Conservation (phyloP, 2,113 vertebrate species). For the Nannobrachium achirus region DNA sequence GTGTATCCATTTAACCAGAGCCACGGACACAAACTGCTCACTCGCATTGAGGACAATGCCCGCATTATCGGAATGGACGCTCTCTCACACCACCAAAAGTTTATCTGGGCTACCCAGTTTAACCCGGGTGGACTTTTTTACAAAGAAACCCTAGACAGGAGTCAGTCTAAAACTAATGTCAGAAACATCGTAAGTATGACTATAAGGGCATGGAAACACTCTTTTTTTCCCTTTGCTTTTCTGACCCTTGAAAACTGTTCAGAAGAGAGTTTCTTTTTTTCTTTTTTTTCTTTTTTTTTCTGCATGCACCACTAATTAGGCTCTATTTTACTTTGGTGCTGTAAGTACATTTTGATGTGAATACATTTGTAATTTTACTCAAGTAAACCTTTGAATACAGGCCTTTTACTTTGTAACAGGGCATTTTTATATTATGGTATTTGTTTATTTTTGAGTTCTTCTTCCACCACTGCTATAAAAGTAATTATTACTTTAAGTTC, state of each 20-base stretch:
- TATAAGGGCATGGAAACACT: conserved; percentile 6
- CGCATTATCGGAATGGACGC: conserved; percentile 97
- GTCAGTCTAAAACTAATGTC: conserved; percentile 88
- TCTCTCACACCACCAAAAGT: conserved; percentile 94
- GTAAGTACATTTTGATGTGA: too few species aligned
- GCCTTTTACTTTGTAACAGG: too few species aligned
- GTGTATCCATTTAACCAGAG: conserved; percentile 99
- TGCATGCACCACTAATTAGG: not conserved
- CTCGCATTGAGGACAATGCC: conserved; percentile 96
- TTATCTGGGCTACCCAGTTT: conserved; percentile 98
- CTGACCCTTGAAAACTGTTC: not conserved
- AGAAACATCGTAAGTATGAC: conserved; percentile 93
- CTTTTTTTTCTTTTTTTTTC: not conserved
- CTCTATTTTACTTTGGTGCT: conserved; percentile 2
- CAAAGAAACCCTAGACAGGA: conserved; percentile 87
- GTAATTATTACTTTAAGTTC: not conserved
- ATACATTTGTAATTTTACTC: too few species aligned
- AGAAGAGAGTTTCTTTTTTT: not conserved
- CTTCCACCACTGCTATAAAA: not conserved
- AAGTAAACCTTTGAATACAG: too few species aligned
- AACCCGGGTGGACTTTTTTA: conserved; percentile 98
- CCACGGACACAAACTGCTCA: conserved; percentile 91
- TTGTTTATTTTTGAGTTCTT: too few species aligned
- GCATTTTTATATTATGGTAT: too few species aligned
- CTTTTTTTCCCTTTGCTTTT: conserved; percentile 2